Conservation (phyloP, 1,140 invertebrate species). For the Coboldia fuscipes region DNA sequence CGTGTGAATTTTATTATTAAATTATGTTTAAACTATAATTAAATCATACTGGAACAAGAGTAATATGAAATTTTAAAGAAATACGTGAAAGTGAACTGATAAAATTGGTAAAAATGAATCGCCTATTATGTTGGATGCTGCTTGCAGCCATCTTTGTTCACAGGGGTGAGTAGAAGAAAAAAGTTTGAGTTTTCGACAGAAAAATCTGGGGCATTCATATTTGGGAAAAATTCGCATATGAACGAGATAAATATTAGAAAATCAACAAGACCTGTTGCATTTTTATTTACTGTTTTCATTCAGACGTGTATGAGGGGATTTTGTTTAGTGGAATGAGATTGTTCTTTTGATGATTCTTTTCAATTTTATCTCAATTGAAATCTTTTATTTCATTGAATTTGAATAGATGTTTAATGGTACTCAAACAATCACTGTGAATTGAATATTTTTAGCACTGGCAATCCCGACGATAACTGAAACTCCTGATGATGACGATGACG, state of each 20-base stretch:
- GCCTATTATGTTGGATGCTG: slow-evolving; percentile 1
- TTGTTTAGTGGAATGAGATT: neutral
- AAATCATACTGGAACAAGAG: too few relatives aligned
- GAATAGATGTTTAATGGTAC: neutral
- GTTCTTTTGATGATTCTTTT: neutral
- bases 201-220: too few relatives aligned
- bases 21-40: too few relatives aligned
- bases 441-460: neutral
- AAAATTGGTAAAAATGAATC: slow-evolving; percentile 1
- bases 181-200: too few relatives aligned
- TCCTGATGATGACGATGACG: slow-evolving; percentile 37
- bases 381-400: neutral
- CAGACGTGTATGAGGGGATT: too few relatives aligned
- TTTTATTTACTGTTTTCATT: too few relatives aligned
- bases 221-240: too few relatives aligned
- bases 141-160: slow-evolving; percentile 3
- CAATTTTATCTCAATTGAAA: neutral
- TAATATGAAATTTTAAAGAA: too few relatives aligned
- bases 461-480: slow-evolving; percentile 18
- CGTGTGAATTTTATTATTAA: too few relatives aligned
- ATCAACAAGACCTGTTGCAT: too few relatives aligned
- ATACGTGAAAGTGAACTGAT: neutral
- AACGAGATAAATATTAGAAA: too few relatives aligned
- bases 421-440: neutral
- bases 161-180: slow-evolving; percentile 1